Conservation (phyloP, 2,113 vertebrate genomes). For the Scolopax mira region DNA sequence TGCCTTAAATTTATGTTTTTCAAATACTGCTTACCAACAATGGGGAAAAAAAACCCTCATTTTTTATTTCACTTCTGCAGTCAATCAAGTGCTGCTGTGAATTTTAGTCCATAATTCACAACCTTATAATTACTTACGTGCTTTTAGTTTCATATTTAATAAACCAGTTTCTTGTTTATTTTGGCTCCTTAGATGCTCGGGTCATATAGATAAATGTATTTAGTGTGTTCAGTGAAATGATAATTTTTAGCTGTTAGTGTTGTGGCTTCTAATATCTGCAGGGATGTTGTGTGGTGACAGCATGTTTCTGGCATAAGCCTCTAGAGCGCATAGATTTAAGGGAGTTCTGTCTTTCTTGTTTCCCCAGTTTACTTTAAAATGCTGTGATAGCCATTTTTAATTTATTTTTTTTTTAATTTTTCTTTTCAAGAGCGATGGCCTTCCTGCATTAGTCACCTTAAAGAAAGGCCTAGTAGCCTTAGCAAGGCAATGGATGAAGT, state of each 20-base stretch:
- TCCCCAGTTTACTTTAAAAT: neutral
- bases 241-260: neutral
- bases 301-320: neutral
- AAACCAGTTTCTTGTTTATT: neutral
- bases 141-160: neutral
- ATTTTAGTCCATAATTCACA: neutral
- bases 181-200: neutral
- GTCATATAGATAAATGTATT: neutral
- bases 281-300: neutral
- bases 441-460: constrained; percentile 94
- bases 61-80: neutral
- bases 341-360: neutral
- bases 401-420: neutral
- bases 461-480: constrained; percentile 97
- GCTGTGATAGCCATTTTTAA: neutral
- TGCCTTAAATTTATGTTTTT: neutral
- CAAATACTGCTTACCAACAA: neutral
- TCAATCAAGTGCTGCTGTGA: neutral
- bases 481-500: constrained; percentile 99
- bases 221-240: neutral
- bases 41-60: neutral
- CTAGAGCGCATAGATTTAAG: neutral
- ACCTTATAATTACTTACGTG: neutral
- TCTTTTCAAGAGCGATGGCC: constrained; percentile 87
- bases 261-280: neutral